Conservation (phyloP, 2,888 invertebrate species). For the Argynnis bischoffii region DNA sequence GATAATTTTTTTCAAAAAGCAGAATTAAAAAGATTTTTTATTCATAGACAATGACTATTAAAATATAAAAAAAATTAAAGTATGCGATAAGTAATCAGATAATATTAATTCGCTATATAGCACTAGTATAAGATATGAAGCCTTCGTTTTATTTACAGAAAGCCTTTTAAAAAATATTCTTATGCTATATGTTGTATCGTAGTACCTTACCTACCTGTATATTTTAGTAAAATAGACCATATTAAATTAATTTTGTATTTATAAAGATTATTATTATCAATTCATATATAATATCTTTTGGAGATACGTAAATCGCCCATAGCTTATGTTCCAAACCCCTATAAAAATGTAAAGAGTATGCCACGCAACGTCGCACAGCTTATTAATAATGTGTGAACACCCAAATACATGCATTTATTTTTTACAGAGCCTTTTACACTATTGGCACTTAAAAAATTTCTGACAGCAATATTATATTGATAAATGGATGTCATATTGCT, state of each 20-base stretch:
- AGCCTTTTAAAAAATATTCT: too few relatives aligned
- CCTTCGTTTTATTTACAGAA: too few relatives aligned
- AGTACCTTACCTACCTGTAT: too few relatives aligned
- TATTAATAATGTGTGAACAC: conserved; percentile 37
- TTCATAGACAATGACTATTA: not conserved
- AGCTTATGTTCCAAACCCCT: not conserved
- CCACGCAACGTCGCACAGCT: conserved; percentile 27
- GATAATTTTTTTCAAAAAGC: not conserved
- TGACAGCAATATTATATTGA: conserved; percentile 16
- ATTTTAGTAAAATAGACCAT: too few relatives aligned
- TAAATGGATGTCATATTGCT: not conserved
- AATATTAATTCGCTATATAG: too few relatives aligned
- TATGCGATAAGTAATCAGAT: too few relatives aligned
- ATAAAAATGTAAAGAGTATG: conserved; percentile 18
- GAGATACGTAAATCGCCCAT: conserved; percentile 9
- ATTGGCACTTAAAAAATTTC: conserved; percentile 25
- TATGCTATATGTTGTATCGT: too few relatives aligned
- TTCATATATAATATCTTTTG: not conserved
- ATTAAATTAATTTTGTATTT: too few relatives aligned
- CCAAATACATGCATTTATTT: conserved; percentile 32
- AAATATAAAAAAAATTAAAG: too few relatives aligned
- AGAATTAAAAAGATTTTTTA: not conserved
- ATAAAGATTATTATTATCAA: too few relatives aligned
- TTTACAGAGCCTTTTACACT: conserved; percentile 23
- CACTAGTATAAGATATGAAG: too few relatives aligned